Evolutionary conservation across 2,113 vertebrate genomes (phyloP).

Genomic region (Taurulus bubalis): DNA sequence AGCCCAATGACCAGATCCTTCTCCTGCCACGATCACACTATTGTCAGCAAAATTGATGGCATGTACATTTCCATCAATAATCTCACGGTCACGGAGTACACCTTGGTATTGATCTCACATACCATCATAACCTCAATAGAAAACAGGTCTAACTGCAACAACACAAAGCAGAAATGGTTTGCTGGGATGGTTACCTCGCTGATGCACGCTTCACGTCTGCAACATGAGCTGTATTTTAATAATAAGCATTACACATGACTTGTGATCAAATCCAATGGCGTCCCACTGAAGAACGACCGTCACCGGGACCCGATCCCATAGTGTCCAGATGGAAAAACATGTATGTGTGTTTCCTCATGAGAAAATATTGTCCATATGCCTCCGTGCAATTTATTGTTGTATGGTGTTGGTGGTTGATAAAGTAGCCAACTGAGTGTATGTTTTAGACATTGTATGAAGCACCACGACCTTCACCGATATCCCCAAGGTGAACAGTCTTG

Average conservation of each 20-base stretch:
- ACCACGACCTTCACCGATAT: neutral
- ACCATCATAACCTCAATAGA: neutral
- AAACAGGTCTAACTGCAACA: neutral
- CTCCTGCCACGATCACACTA: conserved; percentile 5
- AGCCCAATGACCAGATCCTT: conserved; percentile 8
- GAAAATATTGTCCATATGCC: neutral
- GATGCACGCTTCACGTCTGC: neutral
- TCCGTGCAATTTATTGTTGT: neutral
- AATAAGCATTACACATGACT: neutral
- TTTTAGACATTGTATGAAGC: neutral
- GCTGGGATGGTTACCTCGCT: neutral
- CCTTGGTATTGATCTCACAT: neutral
- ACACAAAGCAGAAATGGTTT: neutral
- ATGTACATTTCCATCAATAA: neutral
- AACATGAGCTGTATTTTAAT: neutral
- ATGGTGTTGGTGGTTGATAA: neutral
- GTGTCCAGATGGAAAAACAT: too few relatives aligned
- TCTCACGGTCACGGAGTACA: neutral
- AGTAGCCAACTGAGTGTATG: neutral
- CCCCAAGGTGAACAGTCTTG: too few relatives aligned
- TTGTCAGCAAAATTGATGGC: conserved; percentile 8
- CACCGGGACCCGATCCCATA: too few relatives aligned
- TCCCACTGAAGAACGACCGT: too few relatives aligned
- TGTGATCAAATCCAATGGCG: too few relatives aligned
- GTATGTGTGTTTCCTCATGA: too few relatives aligned